Conservation (phyloP, 2,113 vertebrate species). For the Daubentonia madagascariensis region DNA sequence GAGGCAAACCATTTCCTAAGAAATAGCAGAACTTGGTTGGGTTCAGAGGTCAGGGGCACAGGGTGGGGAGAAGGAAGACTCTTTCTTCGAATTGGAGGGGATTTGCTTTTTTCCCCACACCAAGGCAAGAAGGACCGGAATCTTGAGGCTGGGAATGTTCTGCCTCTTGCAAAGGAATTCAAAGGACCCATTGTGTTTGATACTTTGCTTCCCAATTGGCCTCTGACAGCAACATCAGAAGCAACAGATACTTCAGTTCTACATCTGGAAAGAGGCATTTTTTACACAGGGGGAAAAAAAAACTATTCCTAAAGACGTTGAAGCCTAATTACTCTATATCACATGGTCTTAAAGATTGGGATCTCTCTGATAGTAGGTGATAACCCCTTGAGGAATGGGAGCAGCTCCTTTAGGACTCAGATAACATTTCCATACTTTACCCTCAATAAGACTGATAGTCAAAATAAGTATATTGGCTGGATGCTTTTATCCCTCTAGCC, state of each 20-base stretch:
- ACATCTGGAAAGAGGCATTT: constrained; percentile 65
- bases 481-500: not conserved
- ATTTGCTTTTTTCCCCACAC: constrained; percentile 58
- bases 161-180: constrained; percentile 60
- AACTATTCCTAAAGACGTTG: constrained; percentile 22
- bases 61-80: constrained; percentile 52
- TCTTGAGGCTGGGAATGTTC: constrained; percentile 58
- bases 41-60: constrained; percentile 53
- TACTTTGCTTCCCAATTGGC: constrained; percentile 54
- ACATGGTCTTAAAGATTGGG: constrained; percentile 47
- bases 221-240: constrained; percentile 69
- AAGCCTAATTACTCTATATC: constrained; percentile 56
- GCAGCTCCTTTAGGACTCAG: not conserved
- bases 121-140: constrained; percentile 54
- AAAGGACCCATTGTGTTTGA: constrained; percentile 69
- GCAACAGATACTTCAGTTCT: constrained; percentile 60
- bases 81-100: constrained; percentile 59
- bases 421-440: constrained; percentile 11
- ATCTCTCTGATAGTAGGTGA: constrained; percentile 38
- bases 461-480: not conserved
- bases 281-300: not conserved
- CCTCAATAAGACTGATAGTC: constrained; percentile 13
- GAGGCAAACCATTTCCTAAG: constrained; percentile 61
- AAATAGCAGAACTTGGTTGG: constrained; percentile 36
- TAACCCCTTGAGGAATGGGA: constrained; percentile 33